phyloP scores from a whole-genome alignment of 2,888 invertebrate species.

The Leptopilina syphax region DNA sequence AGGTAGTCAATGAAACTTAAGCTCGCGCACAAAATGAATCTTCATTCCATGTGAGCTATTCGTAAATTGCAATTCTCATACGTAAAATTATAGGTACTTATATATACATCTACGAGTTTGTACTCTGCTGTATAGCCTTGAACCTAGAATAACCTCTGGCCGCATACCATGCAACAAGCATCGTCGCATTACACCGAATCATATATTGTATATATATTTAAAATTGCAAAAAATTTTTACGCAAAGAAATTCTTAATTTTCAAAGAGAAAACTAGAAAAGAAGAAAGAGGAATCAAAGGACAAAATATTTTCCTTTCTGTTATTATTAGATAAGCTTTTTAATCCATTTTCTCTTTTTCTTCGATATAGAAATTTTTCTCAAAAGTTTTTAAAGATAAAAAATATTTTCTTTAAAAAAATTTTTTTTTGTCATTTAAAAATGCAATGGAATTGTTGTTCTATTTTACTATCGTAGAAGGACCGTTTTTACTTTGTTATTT shows the following conservation, averaged over 20 bases:
- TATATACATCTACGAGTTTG: background rate
- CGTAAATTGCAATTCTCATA: constrained; percentile 42
- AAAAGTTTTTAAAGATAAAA: too few species aligned
- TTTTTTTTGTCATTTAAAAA: too few species aligned
- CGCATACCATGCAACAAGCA: constrained; percentile 28
- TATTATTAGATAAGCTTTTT: too few species aligned
- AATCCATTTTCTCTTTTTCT: too few species aligned
- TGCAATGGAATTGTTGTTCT: too few species aligned
- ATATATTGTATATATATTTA: background rate
- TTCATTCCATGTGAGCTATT: constrained; percentile 37
- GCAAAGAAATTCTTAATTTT: constrained; percentile 25
- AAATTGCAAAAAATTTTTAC: background rate
- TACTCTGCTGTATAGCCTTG: constrained; percentile 27
- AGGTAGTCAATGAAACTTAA: constrained; percentile 34
- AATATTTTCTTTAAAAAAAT: too few species aligned
- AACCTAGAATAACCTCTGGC: constrained; percentile 35
- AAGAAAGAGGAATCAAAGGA: background rate
- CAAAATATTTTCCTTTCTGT: too few species aligned
- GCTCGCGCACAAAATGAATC: constrained; percentile 31
- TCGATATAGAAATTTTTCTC: too few species aligned
- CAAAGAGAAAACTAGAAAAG: background rate
- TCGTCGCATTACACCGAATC: constrained; percentile 34
- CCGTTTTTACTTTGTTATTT: too few species aligned
- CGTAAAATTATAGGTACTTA: constrained; percentile 39
- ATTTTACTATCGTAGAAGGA: too few species aligned